Evolutionary conservation across 2,797 vertebrate species (phyloP).

Genomic region (Distichodus sexfasciatus): DNA sequence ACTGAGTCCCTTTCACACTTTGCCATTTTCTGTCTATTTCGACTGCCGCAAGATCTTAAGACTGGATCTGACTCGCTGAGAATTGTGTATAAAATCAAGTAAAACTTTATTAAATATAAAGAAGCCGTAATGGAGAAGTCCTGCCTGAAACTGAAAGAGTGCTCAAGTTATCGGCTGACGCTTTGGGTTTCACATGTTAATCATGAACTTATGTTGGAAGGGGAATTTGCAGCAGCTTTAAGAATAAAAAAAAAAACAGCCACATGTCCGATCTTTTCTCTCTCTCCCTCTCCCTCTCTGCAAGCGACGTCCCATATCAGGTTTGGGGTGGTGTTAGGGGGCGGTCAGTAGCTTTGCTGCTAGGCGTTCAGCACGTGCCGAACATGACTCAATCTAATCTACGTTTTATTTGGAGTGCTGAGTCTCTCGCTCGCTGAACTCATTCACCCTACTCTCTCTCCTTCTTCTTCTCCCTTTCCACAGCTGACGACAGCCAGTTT

Average conservation of each 20-base stretch:
- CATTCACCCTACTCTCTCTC: neutral
- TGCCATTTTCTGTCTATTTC: too few relatives aligned
- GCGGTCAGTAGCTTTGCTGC: neutral
- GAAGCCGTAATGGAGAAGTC: too few relatives aligned
- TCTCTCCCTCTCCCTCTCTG: neutral
- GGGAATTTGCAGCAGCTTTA: constrained; percentile 5
- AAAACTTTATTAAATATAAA: too few relatives aligned
- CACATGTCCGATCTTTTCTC: too few relatives aligned
- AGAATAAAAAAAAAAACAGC: constrained; percentile 46
- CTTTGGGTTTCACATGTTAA: too few relatives aligned
- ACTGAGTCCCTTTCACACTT: too few relatives aligned
- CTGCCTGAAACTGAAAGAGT: too few relatives aligned
- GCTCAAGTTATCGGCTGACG: too few relatives aligned
- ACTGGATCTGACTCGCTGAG: too few relatives aligned
- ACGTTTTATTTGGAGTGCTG: neutral
- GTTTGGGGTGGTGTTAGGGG: too few relatives aligned
- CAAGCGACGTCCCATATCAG: constrained; percentile 5
- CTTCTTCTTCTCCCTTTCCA: neutral
- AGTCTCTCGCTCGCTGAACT: constrained; percentile 1
- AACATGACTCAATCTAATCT: neutral
- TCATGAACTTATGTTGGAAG: constrained; percentile 32
- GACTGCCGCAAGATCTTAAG: too few relatives aligned
- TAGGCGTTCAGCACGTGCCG: neutral
- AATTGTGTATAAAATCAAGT: too few relatives aligned
- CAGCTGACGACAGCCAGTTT: constrained; percentile 56